A percentile compares a stretch with the other conserved stretches of the same genome.
Evolutionary conservation across 2,113 vertebrate genomes (phyloP).

Genomic region (Ibidorhyncha struthersii): DNA sequence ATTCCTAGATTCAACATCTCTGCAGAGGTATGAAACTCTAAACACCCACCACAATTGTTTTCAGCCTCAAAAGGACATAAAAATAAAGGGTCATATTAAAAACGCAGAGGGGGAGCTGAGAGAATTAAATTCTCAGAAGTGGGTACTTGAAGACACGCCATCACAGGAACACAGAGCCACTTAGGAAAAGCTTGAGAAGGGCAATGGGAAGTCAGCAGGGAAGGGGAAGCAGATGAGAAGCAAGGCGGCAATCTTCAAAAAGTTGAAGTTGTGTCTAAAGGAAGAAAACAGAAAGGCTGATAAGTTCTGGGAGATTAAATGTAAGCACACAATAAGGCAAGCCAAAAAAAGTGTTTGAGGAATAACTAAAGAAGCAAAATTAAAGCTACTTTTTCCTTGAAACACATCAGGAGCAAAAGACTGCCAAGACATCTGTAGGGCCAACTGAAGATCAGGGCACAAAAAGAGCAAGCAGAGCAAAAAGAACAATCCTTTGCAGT

Average conservation of each 20-base stretch:
- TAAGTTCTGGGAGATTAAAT: background rate
- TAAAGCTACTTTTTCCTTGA: background rate
- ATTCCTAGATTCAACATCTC: background rate
- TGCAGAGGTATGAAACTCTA: background rate
- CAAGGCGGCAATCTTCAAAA: background rate
- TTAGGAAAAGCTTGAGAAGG: background rate
- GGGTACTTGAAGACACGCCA: background rate
- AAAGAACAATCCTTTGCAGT: background rate
- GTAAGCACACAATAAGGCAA: background rate
- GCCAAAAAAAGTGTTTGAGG: background rate
- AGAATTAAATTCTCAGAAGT: background rate
- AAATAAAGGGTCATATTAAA: background rate
- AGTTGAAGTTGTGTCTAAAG: background rate
- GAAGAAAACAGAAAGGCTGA: background rate
- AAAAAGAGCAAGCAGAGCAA: background rate
- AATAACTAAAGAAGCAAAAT: background rate
- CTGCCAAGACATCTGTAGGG: background rate
- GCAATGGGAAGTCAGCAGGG: background rate
- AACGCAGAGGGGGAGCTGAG: background rate
- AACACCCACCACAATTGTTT: background rate
- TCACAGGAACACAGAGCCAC: background rate
- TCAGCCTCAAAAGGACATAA: background rate
- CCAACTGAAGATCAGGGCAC: background rate
- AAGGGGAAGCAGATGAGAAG: background rate
- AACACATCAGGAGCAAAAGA: background rate